phyloP scores from a whole-genome alignment of 2,888 invertebrate genomes.

The Malthinus flaveolus region DNA sequence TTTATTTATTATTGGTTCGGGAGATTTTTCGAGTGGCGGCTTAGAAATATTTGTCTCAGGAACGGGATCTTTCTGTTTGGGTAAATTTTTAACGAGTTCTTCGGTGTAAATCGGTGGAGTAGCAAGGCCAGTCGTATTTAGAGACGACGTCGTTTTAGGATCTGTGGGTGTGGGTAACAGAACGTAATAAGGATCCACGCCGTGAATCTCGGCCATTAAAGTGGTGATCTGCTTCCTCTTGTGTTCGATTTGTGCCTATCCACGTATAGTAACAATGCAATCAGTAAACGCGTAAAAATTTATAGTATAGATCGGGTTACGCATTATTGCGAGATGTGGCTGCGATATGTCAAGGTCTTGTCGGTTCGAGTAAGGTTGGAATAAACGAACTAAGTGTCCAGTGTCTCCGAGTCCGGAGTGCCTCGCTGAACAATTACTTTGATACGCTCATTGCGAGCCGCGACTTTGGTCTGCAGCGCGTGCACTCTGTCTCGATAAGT shows the following conservation, averaged over 20 bases:
- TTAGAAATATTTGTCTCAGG: too few relatives aligned
- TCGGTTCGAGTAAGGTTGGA: constrained; percentile 32
- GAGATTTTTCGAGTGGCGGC: constrained; percentile 14
- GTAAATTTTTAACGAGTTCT: too few relatives aligned
- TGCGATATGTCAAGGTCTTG: constrained; percentile 46
- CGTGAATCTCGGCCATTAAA: constrained; percentile 72
- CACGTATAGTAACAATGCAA: constrained; percentile 42
- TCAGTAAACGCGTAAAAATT: constrained; percentile 36
- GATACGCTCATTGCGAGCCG: constrained; percentile 84
- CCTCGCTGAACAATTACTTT: constrained; percentile 86
- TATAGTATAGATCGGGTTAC: constrained; percentile 26
- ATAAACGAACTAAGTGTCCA: constrained; percentile 62
- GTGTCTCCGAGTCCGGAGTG: constrained; percentile 78
- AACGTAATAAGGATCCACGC: constrained; percentile 75
- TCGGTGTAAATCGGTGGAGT: constrained; percentile 19
- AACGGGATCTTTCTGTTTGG: constrained; percentile 13
- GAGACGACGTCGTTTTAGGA: constrained; percentile 42
- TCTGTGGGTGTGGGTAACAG: constrained; percentile 57
- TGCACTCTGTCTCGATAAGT: constrained; percentile 84
- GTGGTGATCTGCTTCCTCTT: constrained; percentile 72
- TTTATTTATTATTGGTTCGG: constrained; percentile 9
- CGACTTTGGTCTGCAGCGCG: constrained; percentile 84
- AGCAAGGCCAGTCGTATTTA: constrained; percentile 64
- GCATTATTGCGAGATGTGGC: constrained; percentile 51
- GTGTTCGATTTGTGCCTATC: constrained; percentile 64